A percentile compares a stretch with the other conserved stretches of the same genome.
Evolutionary conservation across 2,797 vertebrate species (phyloP).

Genomic region (Peromyscus aztecus): DNA sequence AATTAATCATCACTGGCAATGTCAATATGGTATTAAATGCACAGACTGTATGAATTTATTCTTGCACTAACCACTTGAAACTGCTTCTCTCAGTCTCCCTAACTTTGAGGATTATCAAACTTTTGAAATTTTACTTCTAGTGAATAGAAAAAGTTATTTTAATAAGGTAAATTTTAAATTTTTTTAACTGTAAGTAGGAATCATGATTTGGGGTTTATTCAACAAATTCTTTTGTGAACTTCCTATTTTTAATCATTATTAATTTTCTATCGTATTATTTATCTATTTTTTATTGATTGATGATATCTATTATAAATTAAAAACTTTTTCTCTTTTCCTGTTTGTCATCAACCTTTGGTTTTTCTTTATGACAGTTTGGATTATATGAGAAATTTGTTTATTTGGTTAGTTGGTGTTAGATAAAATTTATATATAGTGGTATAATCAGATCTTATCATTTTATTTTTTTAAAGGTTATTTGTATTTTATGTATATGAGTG

Average conservation of each 20-base stretch:
- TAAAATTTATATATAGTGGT: constrained; percentile 56
- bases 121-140: constrained; percentile 8
- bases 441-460: constrained; percentile 18
- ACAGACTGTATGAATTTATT: constrained; percentile 25
- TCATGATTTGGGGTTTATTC: constrained; percentile 21
- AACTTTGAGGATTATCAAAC: not conserved
- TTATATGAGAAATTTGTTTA: not conserved
- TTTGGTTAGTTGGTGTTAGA: constrained; percentile 14
- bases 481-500: not conserved
- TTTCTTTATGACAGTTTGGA: constrained; percentile 22
- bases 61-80: not conserved
- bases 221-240: constrained; percentile 31
- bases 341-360: constrained; percentile 50
- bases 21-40: constrained; percentile 35
- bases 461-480: not conserved
- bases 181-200: constrained; percentile 49
- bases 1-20: constrained; percentile 43
- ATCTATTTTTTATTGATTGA: constrained; percentile 40
- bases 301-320: constrained; percentile 44
- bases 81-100: constrained; percentile 34
- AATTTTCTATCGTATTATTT: constrained; percentile 3
- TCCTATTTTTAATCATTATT: constrained; percentile 27
- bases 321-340: constrained; percentile 43
- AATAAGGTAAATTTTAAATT: constrained; percentile 24
- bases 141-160: constrained; percentile 11